These are phyloP conservation scores for Pangasius mekongensis DNA, from an alignment of 2,797 vertebrate species.

Conservation along the genomic window DNA sequence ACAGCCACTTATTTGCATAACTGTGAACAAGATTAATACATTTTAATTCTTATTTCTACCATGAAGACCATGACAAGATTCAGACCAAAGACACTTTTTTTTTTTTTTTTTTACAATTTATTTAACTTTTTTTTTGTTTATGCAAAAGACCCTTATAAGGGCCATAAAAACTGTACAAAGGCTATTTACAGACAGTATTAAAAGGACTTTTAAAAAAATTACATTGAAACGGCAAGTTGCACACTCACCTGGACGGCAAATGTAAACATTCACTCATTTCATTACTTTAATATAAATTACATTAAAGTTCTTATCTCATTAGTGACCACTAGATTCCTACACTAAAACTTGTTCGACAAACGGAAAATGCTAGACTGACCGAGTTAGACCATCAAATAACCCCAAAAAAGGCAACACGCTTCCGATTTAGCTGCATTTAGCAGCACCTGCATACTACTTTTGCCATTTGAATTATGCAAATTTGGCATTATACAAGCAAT, in stretches of 20 bases:
- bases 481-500: conserved; percentile 31
- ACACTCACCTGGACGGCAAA: conserved; percentile 66
- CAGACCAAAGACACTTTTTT: conserved; percentile 18
- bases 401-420: conserved; percentile 27
- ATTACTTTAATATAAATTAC: conserved; percentile 65
- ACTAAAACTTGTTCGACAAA: conserved; percentile 40
- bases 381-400: conserved; percentile 42
- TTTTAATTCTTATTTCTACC: not conserved
- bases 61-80: conserved; percentile 4
- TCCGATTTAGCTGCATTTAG: conserved; percentile 30
- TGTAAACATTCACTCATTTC: conserved; percentile 73
- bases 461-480: conserved; percentile 31
- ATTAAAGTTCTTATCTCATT: conserved; percentile 56
- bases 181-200: conserved; percentile 69
- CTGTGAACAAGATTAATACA: not conserved
- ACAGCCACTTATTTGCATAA: not conserved
- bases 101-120: conserved; percentile 41
- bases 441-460: conserved; percentile 42
- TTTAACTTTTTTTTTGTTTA: conserved; percentile 64
- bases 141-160: conserved; percentile 74
- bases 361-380: conserved; percentile 39
- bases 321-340: conserved; percentile 48
- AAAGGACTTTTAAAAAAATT: conserved; percentile 62
- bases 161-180: conserved; percentile 72
- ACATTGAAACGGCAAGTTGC: conserved; percentile 62